These are phyloP conservation scores for Tachina grossa DNA, from an alignment of 2,888 invertebrate species.

Conservation along the genomic window DNA sequence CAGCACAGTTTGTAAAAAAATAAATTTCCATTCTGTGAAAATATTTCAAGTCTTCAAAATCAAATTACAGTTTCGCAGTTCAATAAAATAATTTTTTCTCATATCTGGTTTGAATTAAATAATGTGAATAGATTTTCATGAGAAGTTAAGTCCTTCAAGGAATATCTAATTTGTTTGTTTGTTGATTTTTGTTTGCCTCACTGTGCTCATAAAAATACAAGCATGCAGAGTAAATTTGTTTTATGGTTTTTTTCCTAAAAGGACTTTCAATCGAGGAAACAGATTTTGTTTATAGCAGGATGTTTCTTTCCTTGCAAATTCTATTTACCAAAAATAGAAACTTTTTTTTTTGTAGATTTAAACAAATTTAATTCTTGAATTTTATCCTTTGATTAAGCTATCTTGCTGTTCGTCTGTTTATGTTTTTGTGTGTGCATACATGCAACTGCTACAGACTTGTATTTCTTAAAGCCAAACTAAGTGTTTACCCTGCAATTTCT, in stretches of 20 bases:
- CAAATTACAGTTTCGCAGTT: too few relatives aligned
- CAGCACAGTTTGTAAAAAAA: too few relatives aligned
- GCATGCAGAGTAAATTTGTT: not conserved
- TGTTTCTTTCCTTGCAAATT: not conserved
- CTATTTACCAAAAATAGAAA: not conserved
- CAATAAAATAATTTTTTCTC: too few relatives aligned
- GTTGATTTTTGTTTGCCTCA: not conserved
- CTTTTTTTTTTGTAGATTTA: not conserved
- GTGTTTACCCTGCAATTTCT: constrained; percentile 37
- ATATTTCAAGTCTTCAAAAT: too few relatives aligned
- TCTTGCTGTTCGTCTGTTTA: not conserved
- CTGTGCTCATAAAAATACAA: not conserved
- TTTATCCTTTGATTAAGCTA: constrained; percentile 17
- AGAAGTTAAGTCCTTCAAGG: too few relatives aligned
- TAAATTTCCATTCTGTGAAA: too few relatives aligned
- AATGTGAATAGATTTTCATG: too few relatives aligned
- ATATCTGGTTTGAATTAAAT: too few relatives aligned
- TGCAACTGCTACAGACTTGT: constrained; percentile 10
- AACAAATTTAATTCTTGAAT: constrained; percentile 6
- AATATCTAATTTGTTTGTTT: too few relatives aligned
- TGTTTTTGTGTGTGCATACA: too few relatives aligned
- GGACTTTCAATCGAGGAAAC: not conserved
- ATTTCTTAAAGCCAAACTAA: constrained; percentile 22
- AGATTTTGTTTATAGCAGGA: not conserved
- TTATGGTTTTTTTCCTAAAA: not conserved